phyloP scores from a whole-genome alignment of 2,888 invertebrate genomes.

The Catocala sponsa region DNA sequence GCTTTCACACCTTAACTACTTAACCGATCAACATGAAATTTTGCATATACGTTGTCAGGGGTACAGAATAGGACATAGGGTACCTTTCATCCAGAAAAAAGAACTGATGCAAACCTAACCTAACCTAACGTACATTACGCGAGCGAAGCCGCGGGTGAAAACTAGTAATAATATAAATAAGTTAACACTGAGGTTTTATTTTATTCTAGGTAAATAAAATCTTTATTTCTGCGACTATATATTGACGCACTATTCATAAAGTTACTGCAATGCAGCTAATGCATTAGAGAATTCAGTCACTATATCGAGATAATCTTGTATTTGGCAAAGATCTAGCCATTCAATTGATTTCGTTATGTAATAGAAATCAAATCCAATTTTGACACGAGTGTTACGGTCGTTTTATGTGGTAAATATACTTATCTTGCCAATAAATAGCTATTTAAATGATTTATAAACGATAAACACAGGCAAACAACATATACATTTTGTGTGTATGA shows the following conservation, averaged over 20 bases:
- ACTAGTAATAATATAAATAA: no score
- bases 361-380: conserved; percentile 9
- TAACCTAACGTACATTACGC: no score
- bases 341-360: conserved; percentile 19
- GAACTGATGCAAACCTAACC: no score
- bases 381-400: not conserved
- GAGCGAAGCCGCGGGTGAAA: no score
- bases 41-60: no score
- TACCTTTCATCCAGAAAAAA: no score
- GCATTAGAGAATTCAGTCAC: conserved; percentile 37
- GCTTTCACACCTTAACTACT: no score
- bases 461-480: no score
- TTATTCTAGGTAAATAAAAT: not conserved
- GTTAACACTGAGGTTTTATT: not conserved
- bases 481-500: no score
- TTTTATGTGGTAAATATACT: not conserved
- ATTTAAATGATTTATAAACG: no score
- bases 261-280: conserved; percentile 58
- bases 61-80: no score
- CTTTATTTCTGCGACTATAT: not conserved
- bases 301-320: conserved; percentile 44
- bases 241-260: not conserved
- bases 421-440: not conserved
- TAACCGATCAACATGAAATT: no score
- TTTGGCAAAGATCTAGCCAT: conserved; percentile 49